phyloP scores from a whole-genome alignment of 2,113 vertebrate genomes.

The Ictalurus punctatus region DNA sequence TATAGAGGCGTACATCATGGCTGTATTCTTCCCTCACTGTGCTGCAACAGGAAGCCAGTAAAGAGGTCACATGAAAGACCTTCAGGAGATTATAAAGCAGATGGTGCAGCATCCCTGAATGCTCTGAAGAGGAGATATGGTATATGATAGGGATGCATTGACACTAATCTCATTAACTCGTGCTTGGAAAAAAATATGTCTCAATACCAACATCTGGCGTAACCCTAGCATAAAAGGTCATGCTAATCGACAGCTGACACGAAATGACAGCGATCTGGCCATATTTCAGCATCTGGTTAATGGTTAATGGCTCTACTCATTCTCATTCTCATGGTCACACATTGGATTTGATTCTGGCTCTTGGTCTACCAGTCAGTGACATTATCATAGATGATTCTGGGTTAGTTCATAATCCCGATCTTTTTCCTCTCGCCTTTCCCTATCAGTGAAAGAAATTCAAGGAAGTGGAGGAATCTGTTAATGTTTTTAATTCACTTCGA shows the following conservation, averaged over 20 bases:
- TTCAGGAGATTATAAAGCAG: neutral
- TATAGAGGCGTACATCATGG: no score
- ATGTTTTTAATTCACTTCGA: no score
- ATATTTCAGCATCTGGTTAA: neutral
- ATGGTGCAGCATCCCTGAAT: neutral
- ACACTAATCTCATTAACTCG: neutral
- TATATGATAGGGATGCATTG: neutral
- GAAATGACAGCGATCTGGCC: neutral
- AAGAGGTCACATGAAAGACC: neutral
- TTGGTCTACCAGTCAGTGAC: no score
- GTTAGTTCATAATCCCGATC: no score
- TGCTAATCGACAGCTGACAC: neutral
- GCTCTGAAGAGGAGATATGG: neutral
- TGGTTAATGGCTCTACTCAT: no score
- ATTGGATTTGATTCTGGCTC: no score
- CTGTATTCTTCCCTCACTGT: neutral
- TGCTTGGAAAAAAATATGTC: neutral
- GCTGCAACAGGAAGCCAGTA: neutral
- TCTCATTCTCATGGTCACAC: no score
- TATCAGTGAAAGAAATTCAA: no score
- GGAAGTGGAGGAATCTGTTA: no score
- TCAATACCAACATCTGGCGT: neutral
- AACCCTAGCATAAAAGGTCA: neutral
- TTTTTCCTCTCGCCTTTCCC: no score
- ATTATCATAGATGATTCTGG: no score